These are phyloP conservation scores for Petaurus breviceps DNA, from an alignment of 2,113 vertebrate species.

Conservation along the genomic window DNA sequence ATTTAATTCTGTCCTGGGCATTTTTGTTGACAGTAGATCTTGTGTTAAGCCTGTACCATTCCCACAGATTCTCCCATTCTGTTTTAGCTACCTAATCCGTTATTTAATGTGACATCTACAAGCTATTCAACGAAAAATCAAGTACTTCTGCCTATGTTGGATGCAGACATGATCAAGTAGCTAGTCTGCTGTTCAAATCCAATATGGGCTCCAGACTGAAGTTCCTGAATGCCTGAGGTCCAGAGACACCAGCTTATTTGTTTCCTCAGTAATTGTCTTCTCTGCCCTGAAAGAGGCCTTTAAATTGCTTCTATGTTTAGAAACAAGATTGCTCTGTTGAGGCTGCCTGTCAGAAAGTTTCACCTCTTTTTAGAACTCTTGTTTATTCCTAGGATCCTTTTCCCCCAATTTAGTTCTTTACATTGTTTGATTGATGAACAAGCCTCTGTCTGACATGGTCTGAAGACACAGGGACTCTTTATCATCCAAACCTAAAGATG, in stretches of 20 bases:
- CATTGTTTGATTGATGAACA: conserved; percentile 77
- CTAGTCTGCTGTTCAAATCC: conserved; percentile 37
- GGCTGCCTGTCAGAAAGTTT: conserved; percentile 82
- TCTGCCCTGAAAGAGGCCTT: conserved; percentile 80
- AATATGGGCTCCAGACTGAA: conserved; percentile 57
- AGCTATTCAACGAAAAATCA: conserved; percentile 76
- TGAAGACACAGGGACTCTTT: conserved; percentile 73
- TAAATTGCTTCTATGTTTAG: conserved; percentile 90
- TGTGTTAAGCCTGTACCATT: conserved; percentile 61
- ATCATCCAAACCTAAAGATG: conserved; percentile 61
- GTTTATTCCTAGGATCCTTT: conserved; percentile 80
- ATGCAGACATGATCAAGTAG: conserved; percentile 48
- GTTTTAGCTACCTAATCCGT: conserved; percentile 77
- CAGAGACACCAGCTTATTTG: conserved; percentile 88
- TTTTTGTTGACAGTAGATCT: conserved; percentile 71
- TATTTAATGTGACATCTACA: conserved; percentile 76
- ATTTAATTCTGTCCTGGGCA: conserved; percentile 36
- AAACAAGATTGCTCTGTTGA: conserved; percentile 86
- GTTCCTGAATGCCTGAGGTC: conserved; percentile 77
- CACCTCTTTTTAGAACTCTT: conserved; percentile 83
- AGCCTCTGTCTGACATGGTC: conserved; percentile 75
- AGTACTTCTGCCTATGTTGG: conserved; percentile 41
- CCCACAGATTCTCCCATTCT: conserved; percentile 72
- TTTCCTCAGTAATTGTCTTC: conserved; percentile 87
- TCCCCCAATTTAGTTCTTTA: conserved; percentile 82